Base-by-base conservation (phyloP, 2,888 invertebrate species). In the Carpatolechia fugitivella region DNA sequence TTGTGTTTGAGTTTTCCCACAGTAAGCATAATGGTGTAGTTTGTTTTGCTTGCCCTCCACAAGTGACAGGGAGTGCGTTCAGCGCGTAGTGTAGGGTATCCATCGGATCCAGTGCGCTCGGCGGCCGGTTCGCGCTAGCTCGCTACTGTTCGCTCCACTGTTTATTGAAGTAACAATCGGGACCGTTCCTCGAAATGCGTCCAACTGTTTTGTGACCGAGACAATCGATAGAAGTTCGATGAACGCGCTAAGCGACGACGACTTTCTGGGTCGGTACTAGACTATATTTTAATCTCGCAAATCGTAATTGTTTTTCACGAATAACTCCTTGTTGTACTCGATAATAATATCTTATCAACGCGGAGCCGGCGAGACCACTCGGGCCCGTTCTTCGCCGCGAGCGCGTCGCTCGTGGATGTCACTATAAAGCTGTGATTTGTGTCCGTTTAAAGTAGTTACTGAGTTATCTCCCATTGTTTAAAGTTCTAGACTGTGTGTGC, bases 1-100 rank as follows among this genome's bases (percentile, higher is more conserved):
- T 82, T 80, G 78, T 82, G 75, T 74, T 76, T 64, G 65, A 78
- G 63, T 81, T 80, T 88, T 89, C 88, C 80, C 89, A 89, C 82
- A 82, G 77, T 70, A n/a, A n/a, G n/a, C n/a, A 86, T 85, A 87
- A 86, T 86, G 70, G 80, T 80, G 69, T 69, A 69, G 76, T 76
- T 76, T 82, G 84, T 85, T 85, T 84, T 79, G 78, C 74, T 65
- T 66, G 76, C 76, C 76, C 77, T 77, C 75, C 67, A 74, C 66
- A 66, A 72, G 69, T 68, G 71, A 70, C 74, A 70, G 66, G 66
- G 65, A 61, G 58, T 58, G 56, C 62, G 66, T 60, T n/a, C n/a
- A n/a, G 66, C 65, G 68, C 63, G 72, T 71, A 75, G 74, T 68
- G 72, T 76, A 74, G 74, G 68, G 72, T 76, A 29, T 11, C 24